Base-by-base conservation (phyloP, 2,797 vertebrate genomes). In the Pelodytes ibericus region DNA sequence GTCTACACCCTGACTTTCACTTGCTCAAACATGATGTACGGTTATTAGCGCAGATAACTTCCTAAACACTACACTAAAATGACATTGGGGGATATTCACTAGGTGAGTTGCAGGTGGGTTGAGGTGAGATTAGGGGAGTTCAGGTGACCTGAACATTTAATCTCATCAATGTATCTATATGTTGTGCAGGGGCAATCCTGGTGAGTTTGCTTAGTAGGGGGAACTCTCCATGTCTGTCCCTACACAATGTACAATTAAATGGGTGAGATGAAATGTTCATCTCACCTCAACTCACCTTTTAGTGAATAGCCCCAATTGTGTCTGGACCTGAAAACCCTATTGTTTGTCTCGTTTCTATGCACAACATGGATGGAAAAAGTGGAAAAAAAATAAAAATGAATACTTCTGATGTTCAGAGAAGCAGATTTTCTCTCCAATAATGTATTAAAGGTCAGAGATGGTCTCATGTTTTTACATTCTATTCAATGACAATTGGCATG, bases 21-120 rank as follows among this genome's bases (percentile, higher is more conserved):
- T n/a, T 53, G 66, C 56, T 75, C 56, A 36, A 70, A 49, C 62
- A 70, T 56, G 30, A 76, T 70, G 41, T 69, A 70, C 70, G 70
- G 63, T 69, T 63, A 70, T 47, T 51, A 69, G 58, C 56, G 66
- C 65, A 76, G 58, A 69, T 76, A 76, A 76, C 63, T 76, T 41
- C 57, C 26, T 39, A 69, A 74, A 75, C 51, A 33, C 31, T 53
- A 75, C 49, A 62, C 26, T 61, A 53, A 64, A 75, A 69, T 69
- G 69, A 41, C 57, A 39, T 61, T 69, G 27, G 62, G n/a, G n/a
- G n/a, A n/a, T n/a, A n/a, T n/a, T n/a, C n/a, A n/a, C n/a, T n/a
- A n/a, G n/a, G n/a, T n/a, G n/a, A n/a, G n/a, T n/a, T n/a, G n/a
- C n/a, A n/a, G n/a, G n/a, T n/a, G n/a, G n/a, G n/a, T n/a, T n/a